phyloP scores from a whole-genome alignment of 2,113 vertebrate species.

The Myotis lucifugus region DNA sequence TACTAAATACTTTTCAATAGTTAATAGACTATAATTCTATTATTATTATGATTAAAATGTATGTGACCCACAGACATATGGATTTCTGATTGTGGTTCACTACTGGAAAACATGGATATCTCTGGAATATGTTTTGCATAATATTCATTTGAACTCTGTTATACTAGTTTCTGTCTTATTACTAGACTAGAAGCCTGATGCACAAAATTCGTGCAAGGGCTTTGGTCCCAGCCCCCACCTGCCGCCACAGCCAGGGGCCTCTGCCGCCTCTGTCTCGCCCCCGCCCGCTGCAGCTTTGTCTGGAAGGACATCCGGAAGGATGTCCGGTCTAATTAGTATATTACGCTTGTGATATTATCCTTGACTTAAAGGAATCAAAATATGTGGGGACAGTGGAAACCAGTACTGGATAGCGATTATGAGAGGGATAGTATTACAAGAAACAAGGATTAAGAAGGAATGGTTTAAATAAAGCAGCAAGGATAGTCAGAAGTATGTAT shows the following conservation, averaged over 20 bases:
- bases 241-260: too few species aligned
- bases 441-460: slow-evolving; percentile 19
- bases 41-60: neutral
- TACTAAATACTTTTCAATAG: slow-evolving; percentile 39
- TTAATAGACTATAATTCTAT: neutral
- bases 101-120: neutral
- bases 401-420: neutral
- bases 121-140: neutral
- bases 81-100: slow-evolving; percentile 14
- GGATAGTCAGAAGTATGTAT: neutral
- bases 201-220: too few species aligned
- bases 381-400: neutral
- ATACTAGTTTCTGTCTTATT: neutral
- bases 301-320: too few species aligned
- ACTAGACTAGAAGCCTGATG: neutral
- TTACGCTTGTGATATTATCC: neutral
- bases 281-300: too few species aligned
- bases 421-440: neutral
- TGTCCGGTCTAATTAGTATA: too few species aligned
- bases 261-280: too few species aligned
- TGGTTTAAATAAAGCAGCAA: neutral
- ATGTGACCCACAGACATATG: neutral
- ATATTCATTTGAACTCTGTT: slow-evolving; percentile 4
- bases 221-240: too few species aligned
- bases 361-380: slow-evolving; percentile 42